A percentile compares a stretch with the other conserved stretches of the same genome.
Evolutionary conservation across 2,888 invertebrate species (phyloP).

Genomic region (Poecilobothrus nobilitatus): DNA sequence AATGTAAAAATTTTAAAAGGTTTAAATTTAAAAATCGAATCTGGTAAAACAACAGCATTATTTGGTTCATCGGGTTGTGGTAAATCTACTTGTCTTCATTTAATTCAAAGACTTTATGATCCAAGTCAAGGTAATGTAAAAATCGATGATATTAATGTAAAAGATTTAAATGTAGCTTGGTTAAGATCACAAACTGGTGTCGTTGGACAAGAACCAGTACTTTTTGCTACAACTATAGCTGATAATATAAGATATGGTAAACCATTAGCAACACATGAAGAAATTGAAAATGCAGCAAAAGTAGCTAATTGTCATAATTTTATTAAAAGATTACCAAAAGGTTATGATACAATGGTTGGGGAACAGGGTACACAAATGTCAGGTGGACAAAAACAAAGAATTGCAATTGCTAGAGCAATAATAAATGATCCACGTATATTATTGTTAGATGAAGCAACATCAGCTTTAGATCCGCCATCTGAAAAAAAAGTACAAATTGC

Average conservation of each 20-base stretch:
- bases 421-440: slow-evolving; percentile 61
- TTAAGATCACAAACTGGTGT: slow-evolving; percentile 64
- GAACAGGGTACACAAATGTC: slow-evolving; percentile 65
- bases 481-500: slow-evolving; percentile 68
- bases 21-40: slow-evolving; percentile 49
- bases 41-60: slow-evolving; percentile 56
- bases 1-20: slow-evolving; percentile 60
- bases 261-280: slow-evolving; percentile 51
- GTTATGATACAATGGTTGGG: slow-evolving; percentile 65
- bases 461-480: slow-evolving; percentile 64
- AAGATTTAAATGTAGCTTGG: slow-evolving; percentile 58
- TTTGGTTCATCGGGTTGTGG: slow-evolving; percentile 65
- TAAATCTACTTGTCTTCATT: slow-evolving; percentile 66
- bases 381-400: slow-evolving; percentile 69
- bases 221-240: slow-evolving; percentile 63
- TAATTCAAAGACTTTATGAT: slow-evolving; percentile 61
- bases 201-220: slow-evolving; percentile 72
- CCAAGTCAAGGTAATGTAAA: slow-evolving; percentile 46
- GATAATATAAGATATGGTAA: slow-evolving; percentile 60
- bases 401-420: slow-evolving; percentile 70
- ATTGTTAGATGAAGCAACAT: slow-evolving; percentile 67
- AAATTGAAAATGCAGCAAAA: slow-evolving; percentile 56
- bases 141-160: slow-evolving; percentile 53
- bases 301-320: slow-evolving; percentile 64
- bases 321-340: slow-evolving; percentile 59